Evolutionary conservation across 2,888 invertebrate species (phyloP).

Genomic region (Campoplex capitator): DNA sequence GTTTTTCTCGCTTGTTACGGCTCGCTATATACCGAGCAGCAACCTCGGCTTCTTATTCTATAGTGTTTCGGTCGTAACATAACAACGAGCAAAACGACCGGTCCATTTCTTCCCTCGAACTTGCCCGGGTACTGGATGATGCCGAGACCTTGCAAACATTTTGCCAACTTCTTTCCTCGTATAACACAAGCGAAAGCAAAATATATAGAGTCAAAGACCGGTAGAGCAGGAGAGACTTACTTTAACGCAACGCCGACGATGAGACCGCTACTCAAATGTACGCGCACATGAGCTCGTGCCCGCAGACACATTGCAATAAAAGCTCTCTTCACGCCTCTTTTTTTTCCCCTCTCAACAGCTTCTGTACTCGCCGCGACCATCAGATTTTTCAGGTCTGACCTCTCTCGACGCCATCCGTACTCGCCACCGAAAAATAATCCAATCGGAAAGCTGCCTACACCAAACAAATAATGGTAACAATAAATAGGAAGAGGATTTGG

Average conservation of each 20-base stretch:
- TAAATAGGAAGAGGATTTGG: constrained; percentile 39
- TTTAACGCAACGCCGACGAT: constrained; percentile 62
- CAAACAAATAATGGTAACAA: constrained; percentile 28
- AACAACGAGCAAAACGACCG: constrained; percentile 58
- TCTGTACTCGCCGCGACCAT: constrained; percentile 73
- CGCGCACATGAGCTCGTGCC: constrained; percentile 38
- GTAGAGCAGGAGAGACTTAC: constrained; percentile 24
- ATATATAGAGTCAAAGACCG: constrained; percentile 8
- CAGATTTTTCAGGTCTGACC: constrained; percentile 62
- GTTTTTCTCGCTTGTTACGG: constrained; percentile 14
- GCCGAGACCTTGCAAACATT: constrained; percentile 57
- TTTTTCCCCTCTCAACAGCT: constrained; percentile 63
- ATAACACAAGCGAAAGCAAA: constrained; percentile 20
- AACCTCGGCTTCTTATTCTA: constrained; percentile 38
- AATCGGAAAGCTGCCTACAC: constrained; percentile 18
- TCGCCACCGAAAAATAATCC: constrained; percentile 55
- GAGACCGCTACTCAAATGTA: constrained; percentile 40
- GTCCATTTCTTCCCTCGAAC: constrained; percentile 29
- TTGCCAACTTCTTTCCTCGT: constrained; percentile 55
- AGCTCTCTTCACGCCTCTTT: constrained; percentile 62
- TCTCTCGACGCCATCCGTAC: constrained; percentile 58
- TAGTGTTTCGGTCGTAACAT: constrained; percentile 52
- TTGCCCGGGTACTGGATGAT: constrained; percentile 21
- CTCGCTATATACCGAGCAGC: constrained; percentile 1
- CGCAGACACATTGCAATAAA: constrained; percentile 65